Conservation (phyloP, 2,113 vertebrate species). For the Sakesphorus luctuosus region DNA sequence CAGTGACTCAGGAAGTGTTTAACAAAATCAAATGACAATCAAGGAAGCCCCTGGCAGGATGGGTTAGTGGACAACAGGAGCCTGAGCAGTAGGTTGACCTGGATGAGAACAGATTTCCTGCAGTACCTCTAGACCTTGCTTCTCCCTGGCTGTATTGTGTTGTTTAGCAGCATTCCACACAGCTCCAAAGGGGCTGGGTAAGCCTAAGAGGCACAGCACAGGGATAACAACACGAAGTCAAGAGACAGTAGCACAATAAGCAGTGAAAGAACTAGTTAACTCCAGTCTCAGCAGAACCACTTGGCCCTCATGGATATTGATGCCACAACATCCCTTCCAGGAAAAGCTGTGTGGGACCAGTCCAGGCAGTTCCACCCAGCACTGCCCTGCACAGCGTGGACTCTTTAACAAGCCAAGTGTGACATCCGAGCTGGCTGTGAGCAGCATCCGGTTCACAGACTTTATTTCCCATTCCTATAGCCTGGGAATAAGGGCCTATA, state of each 20-base stretch:
- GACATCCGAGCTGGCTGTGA: background rate
- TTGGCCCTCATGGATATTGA: background rate
- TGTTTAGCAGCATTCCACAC: background rate
- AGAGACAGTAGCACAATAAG: background rate
- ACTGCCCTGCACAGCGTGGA: background rate
- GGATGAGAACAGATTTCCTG: background rate
- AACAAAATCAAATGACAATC: background rate
- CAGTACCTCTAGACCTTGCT: background rate
- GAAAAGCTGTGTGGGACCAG: background rate
- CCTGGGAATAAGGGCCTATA: background rate
- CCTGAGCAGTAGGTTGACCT: background rate
- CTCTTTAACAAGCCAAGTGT: conserved; percentile 1
- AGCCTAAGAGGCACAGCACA: background rate
- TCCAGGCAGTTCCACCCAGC: conserved; percentile 10
- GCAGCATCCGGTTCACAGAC: background rate
- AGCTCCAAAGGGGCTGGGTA: background rate
- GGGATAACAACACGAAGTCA: background rate
- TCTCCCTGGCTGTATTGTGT: background rate
- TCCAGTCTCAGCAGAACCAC: background rate
- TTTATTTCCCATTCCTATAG: conserved; percentile 36
- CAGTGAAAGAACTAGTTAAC: background rate
- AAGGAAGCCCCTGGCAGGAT: background rate
- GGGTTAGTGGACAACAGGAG: background rate
- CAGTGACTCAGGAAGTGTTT: background rate
- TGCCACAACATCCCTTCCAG: background rate